Conservation (phyloP, 2,797 vertebrate genomes). For the Morus bassanus region DNA sequence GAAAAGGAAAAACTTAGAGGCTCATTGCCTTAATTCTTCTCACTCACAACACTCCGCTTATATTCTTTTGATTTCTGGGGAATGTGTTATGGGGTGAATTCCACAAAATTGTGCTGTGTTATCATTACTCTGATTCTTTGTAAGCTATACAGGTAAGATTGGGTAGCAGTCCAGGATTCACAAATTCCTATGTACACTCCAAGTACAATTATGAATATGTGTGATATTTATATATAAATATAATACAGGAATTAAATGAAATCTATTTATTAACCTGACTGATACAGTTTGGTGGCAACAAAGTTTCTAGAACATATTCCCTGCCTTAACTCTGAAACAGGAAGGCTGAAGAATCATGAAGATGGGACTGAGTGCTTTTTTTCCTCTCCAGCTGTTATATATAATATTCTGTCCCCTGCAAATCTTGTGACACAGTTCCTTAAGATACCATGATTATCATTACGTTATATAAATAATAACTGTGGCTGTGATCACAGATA, state of each 20-base stretch:
- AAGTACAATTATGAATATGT: not conserved
- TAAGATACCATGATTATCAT: not conserved
- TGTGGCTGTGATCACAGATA: not conserved
- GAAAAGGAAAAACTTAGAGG: not conserved
- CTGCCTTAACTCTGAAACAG: not conserved
- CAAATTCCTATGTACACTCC: not conserved
- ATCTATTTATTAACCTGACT: not conserved
- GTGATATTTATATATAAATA: not conserved
- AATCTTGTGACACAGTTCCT: not conserved
- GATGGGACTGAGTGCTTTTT: not conserved
- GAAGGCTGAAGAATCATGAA: not conserved
- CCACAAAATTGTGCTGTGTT: not conserved
- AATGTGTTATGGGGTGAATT: not conserved
- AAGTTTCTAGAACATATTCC: not conserved
- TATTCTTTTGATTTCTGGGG: not conserved
- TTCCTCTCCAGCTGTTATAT: not conserved
- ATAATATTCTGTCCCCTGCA: not conserved
- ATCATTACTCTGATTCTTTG: not conserved
- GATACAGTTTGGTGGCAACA: not conserved
- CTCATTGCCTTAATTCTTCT: not conserved
- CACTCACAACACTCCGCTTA: not conserved
- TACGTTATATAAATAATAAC: not conserved
- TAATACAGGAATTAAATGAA: not conserved
- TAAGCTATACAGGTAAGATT: not conserved
- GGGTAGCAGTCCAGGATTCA: not conserved